Percentiles rank a stretch among this genome's conserved stretches.
Conservation (phyloP, 2,113 vertebrate genomes). For the Notothenia rossii region DNA sequence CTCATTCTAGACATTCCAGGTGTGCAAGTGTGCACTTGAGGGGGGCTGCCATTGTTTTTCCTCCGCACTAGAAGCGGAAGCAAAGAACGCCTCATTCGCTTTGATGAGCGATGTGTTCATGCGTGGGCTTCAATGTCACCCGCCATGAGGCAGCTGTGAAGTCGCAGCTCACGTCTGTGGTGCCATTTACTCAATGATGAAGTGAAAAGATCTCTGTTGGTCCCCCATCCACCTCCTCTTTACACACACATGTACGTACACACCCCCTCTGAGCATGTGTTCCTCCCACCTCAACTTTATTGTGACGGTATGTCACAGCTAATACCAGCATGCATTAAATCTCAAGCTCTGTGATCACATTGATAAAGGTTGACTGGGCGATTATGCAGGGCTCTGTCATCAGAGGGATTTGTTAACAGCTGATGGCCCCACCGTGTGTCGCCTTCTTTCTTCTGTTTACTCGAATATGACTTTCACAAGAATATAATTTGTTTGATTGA, state of each 20-base stretch:
- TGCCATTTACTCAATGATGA: constrained; percentile 79
- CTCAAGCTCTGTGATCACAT: constrained; percentile 55
- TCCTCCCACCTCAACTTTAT: constrained; percentile 61
- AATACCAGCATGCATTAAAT: constrained; percentile 69
- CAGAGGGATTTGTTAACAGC: constrained; percentile 59
- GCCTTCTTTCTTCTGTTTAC: constrained; percentile 38
- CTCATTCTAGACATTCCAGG: constrained; percentile 74
- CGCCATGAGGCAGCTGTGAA: constrained; percentile 79
- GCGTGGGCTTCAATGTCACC: constrained; percentile 80
- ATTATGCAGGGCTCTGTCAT: constrained; percentile 58
- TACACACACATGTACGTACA: constrained; percentile 28
- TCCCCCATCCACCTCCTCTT: constrained; percentile 65
- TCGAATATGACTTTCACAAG: constrained; percentile 26
- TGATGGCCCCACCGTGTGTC: constrained; percentile 25
- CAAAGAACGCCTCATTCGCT: constrained; percentile 75
- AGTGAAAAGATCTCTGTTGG: constrained; percentile 72
- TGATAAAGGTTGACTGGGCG: constrained; percentile 67
- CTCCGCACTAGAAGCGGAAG: constrained; percentile 57
- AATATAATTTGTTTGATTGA: constrained; percentile 60
- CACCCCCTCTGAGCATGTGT: constrained; percentile 50
- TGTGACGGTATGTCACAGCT: constrained; percentile 64
- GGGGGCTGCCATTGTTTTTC: constrained; percentile 70
- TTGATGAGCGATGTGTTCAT: constrained; percentile 80
- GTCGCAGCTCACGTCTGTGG: constrained; percentile 69
- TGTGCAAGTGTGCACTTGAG: constrained; percentile 59